Evolutionary conservation across 2,113 vertebrate genomes (phyloP), one percentile per base, ranked within the genome.

Genomic region (Ophiodon elongatus): DNA sequence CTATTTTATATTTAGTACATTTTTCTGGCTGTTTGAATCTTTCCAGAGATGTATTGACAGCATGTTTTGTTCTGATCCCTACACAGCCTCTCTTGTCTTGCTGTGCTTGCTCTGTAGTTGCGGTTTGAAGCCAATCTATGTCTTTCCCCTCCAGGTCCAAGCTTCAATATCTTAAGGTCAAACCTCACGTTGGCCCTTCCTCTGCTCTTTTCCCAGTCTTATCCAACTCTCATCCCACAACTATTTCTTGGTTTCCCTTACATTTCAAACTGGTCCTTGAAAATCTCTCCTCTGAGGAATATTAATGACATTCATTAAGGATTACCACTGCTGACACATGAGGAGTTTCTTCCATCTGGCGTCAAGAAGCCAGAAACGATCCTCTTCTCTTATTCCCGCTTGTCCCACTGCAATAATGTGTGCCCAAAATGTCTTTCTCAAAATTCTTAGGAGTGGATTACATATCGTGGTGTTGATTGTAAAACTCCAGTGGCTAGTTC

Each of bases 121-220:
- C 9, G 45, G 50, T 19, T 45, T 19, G 37, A 19, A 68, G 57
- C 52, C 37, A 77, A 43, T 74, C 31, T 52, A 25, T 37, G 9
- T 45, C 15, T 17, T 21, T 6, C 14, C 37, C 54, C 39, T 27
- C 64, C 75, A 33, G 13, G 14, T 56, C 69, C 27, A 80, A 31
- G 19, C 33, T 64, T 64, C 27, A 59, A 47, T 66, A 73, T 57
- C 37, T 59, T 27, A n/a, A 29, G 25, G 50, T 73, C 47, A 73
- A 52, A 73, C 39, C 29, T 66, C 6, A 4, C 1, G 0, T 66
- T 45, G 54, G 10, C 79, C 15, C 62, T 29, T 43, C 39, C 8
- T 39, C 62, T 47, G n/a, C 17, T 47, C 10, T 41, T 19, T 39
- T 19, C 8, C 27, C 60, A 29, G 6, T 39, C 15, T 13, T 8